Evolutionary conservation across 1,140 invertebrate species (phyloP).

Genomic region (Cepaea nemoralis): DNA sequence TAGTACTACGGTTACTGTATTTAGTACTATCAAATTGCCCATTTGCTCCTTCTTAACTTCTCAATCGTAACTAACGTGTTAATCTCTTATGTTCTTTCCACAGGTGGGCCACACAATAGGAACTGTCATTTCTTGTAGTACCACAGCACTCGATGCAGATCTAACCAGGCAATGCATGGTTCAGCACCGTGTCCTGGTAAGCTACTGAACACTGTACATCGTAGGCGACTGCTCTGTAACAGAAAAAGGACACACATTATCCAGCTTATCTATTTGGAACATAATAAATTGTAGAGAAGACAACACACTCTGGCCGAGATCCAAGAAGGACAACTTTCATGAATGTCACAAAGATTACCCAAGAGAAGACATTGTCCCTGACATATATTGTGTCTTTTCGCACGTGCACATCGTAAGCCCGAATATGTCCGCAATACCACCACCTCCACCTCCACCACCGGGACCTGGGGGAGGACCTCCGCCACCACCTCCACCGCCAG

Average conservation of each 20-base stretch:
- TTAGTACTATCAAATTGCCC: background rate
- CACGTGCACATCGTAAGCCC: conserved; percentile 55
- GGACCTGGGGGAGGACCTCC: conserved; percentile 42
- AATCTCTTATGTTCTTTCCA: conserved; percentile 66
- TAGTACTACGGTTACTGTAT: background rate
- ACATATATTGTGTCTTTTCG: conserved; percentile 24
- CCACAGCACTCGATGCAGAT: conserved; percentile 91
- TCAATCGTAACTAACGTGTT: background rate
- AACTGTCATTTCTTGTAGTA: conserved; percentile 90
- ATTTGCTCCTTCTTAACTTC: background rate
- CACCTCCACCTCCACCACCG: conserved; percentile 59
- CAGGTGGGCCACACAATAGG: conserved; percentile 92
- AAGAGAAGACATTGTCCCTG: too few relatives aligned
- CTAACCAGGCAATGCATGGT: conserved; percentile 87
- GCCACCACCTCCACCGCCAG: conserved; percentile 40
- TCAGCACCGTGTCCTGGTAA: too few relatives aligned
- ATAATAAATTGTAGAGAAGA: conserved; percentile 55
- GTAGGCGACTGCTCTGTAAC: conserved; percentile 88
- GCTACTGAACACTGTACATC: conserved; percentile 92
- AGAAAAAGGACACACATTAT: conserved; percentile 76
- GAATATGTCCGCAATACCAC: conserved; percentile 67
- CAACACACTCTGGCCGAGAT: conserved; percentile 47
- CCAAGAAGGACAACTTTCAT: conserved; percentile 2
- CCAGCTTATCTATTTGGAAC: conserved; percentile 57
- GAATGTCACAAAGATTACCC: too few relatives aligned